These are phyloP conservation scores for Magallana gigas DNA, from an alignment of 1,140 invertebrate species.

Conservation along the genomic window DNA sequence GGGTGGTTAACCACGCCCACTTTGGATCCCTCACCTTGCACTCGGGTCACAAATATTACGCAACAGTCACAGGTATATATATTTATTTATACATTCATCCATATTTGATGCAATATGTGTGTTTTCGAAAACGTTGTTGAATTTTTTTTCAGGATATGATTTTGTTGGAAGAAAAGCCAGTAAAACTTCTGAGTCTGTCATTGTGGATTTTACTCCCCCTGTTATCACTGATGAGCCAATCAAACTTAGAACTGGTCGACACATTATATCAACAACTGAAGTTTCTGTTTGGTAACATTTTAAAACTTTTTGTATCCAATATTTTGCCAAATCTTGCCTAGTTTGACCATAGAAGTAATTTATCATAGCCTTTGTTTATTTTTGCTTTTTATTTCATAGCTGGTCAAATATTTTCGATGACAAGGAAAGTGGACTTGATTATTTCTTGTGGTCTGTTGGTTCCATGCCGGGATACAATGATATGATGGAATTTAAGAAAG, in stretches of 20 bases:
- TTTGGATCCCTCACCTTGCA: constrained; percentile 56
- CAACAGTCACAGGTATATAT: constrained; percentile 57
- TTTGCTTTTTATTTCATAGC: constrained; percentile 44
- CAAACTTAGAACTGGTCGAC: constrained; percentile 33
- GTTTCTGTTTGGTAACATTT: constrained; percentile 49
- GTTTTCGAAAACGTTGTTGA: not conserved
- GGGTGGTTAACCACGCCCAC: constrained; percentile 54
- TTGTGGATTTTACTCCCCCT: constrained; percentile 62
- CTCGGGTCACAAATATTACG: constrained; percentile 60
- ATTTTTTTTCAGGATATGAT: constrained; percentile 50
- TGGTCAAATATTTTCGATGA: constrained; percentile 64
- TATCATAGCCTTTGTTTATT: not conserved
- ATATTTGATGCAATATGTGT: not conserved
- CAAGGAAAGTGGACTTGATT: constrained; percentile 55
- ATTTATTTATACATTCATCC: not conserved
- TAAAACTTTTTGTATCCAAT: too few relatives aligned
- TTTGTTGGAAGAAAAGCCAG: constrained; percentile 59
- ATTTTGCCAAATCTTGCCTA: too few relatives aligned
- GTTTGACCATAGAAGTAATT: too few relatives aligned
- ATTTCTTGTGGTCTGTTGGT: constrained; percentile 57
- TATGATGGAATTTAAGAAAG: constrained; percentile 35
- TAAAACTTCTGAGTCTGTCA: constrained; percentile 48
- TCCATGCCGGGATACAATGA: constrained; percentile 59
- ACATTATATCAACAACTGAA: constrained; percentile 42
- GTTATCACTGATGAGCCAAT: constrained; percentile 45